phyloP scores from a whole-genome alignment of 2,888 invertebrate species.

The Rugalucina vietnamica region DNA sequence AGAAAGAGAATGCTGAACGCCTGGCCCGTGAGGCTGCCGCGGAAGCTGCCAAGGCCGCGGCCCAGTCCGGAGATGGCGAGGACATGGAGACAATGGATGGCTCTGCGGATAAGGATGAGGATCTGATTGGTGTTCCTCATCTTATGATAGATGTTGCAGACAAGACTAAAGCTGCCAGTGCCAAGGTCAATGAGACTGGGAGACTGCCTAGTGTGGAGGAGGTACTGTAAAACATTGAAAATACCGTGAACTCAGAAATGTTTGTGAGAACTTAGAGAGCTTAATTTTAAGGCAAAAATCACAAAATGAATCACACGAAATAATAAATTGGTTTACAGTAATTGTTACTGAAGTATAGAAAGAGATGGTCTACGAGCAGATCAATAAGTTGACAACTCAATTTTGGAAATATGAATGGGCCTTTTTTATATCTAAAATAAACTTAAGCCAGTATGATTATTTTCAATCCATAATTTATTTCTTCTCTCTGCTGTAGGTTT shows the following conservation, averaged over 20 bases:
- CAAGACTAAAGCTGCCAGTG: conserved; percentile 56
- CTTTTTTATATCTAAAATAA: no score
- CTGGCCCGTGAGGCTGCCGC: conserved; percentile 76
- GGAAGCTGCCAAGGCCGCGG: conserved; percentile 58
- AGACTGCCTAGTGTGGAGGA: conserved; percentile 77
- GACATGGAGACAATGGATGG: conserved; percentile 68
- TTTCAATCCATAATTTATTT: not conserved
- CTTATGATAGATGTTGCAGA: conserved; percentile 79
- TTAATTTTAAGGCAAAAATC: no score
- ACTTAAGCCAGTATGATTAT: not conserved
- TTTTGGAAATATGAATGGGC: no score
- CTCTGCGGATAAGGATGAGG: conserved; percentile 76
- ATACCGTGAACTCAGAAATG: no score
- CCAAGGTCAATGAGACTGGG: conserved; percentile 63
- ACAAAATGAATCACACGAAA: no score
- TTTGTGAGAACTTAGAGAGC: no score
- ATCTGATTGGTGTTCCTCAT: conserved; percentile 80
- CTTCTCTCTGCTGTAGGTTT: conserved; percentile 71
- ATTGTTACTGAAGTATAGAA: no score
- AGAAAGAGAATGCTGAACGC: conserved; percentile 78
- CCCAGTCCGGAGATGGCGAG: conserved; percentile 63
- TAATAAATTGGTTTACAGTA: no score
- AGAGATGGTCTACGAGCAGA: no score
- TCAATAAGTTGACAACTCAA: no score
- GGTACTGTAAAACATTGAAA: no score